A percentile compares a stretch with the other conserved stretches of the same genome.
Conservation (phyloP, 2,888 invertebrate species). For the Drosophila peninsularis region DNA sequence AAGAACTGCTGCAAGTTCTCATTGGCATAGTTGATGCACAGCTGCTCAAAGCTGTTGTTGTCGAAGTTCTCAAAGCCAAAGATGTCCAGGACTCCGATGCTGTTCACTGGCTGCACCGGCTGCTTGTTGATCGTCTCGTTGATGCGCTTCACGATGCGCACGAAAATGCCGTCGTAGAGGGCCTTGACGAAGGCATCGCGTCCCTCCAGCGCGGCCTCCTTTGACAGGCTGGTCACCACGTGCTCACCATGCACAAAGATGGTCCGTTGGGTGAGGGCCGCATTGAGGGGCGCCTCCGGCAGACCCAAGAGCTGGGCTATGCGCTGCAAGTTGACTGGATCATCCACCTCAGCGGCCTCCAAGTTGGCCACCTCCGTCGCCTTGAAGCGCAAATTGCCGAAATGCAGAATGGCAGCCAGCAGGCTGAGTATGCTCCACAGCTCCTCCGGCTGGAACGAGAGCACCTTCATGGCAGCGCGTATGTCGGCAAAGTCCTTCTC, state of each 20-base stretch:
- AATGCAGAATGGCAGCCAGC: constrained; percentile 93
- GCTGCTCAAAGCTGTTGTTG: constrained; percentile 96
- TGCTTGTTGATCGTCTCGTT: constrained; percentile 92
- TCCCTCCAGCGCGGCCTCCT: constrained; percentile 91
- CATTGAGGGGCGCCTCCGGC: constrained; percentile 88
- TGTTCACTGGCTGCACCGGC: constrained; percentile 85
- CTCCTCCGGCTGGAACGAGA: constrained; percentile 93
- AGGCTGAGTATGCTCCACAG: constrained; percentile 93
- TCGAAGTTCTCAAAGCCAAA: constrained; percentile 99
- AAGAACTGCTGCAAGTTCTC: constrained; percentile 98
- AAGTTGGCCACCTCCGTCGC: constrained; percentile 91
- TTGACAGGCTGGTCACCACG: constrained; percentile 90
- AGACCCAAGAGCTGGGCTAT: constrained; percentile 91
- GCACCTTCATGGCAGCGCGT: constrained; percentile 95
- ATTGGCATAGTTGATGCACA: constrained; percentile 98
- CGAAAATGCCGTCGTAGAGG: constrained; percentile 95
- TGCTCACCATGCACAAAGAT: constrained; percentile 93
- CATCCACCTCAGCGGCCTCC: constrained; percentile 94
- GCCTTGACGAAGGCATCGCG: constrained; percentile 97
- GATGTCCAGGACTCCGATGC: constrained; percentile 97
- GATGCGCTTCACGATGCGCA: constrained; percentile 94
- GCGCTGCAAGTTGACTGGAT: constrained; percentile 88
- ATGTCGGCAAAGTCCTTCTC: constrained; percentile 94
- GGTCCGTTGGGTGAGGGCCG: constrained; percentile 93
- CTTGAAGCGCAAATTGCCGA: constrained; percentile 95